A percentile compares a stretch with the other conserved stretches of the same genome.
These are phyloP conservation scores for Rhopilema esculentum DNA, from an alignment of 30 jellyfish, hydroid and myxozoan genomes.

Conservation along the genomic window DNA sequence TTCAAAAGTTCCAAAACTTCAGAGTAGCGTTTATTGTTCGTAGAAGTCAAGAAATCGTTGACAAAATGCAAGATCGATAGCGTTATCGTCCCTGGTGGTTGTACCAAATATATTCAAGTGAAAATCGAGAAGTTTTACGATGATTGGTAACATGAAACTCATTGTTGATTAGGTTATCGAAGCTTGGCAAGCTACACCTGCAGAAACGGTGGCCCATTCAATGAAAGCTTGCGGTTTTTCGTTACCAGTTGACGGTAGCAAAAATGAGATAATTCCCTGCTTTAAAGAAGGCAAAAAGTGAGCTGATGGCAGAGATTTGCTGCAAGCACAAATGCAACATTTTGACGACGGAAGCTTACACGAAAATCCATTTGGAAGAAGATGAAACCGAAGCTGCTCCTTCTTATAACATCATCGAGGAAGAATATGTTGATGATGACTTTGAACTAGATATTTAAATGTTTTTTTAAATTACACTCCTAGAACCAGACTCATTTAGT, in stretches of 20 bases:
- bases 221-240: constrained; percentile 7
- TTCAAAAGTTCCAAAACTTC: neutral
- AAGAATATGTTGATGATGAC: neutral
- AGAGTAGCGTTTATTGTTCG: neutral
- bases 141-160: constrained; percentile 5
- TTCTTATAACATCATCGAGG: neutral
- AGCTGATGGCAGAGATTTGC: no score
- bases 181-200: constrained; percentile 20
- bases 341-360: no score
- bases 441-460: neutral
- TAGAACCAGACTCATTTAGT: neutral
- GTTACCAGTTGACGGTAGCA: constrained; percentile 39
- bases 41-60: constrained; percentile 1
- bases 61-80: neutral
- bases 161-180: constrained; percentile 16
- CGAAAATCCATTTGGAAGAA: constrained; percentile 20
- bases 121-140: neutral
- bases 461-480: neutral
- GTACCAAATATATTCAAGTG: neutral
- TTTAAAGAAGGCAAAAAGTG: constrained; percentile 27
- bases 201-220: constrained; percentile 17
- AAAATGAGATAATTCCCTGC: constrained; percentile 11
- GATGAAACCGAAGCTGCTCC: neutral
- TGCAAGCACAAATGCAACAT: no score
- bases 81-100: constrained; percentile 6